Base-by-base conservation (phyloP, 2,797 vertebrate genomes). In the Melopsittacus undulatus region DNA sequence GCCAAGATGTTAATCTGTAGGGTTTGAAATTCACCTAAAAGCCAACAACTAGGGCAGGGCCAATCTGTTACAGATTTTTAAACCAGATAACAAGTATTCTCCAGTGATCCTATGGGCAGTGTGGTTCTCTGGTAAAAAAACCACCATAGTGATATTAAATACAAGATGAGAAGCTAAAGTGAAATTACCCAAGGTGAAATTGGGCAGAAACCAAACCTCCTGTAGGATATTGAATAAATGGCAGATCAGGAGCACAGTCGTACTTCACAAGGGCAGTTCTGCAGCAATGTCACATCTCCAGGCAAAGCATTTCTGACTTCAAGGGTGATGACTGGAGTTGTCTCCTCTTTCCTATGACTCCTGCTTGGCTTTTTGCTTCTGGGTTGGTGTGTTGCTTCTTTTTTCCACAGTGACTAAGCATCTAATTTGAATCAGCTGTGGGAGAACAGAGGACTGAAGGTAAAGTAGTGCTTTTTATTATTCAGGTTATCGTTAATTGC, bases 391-490 rank as follows among this genome's bases (percentile, higher is more conserved):
- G 49, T 56, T 32, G n/a, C 7, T 24, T 77, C 45, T 70, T 77
- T 52, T n/a, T 13, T 10, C 18, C 32, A 69, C 32, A 67, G 30
- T 91, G 84, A 93, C 72, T 93, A 89, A 93, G 82, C 78, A 89
- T 85, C 78, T 76, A 56, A 89, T 89, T 93, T 91, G 75, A 93
- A 91, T 89, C 72, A 91, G 9, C 87, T 63, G 36, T 42, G 84
- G 83, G 70, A 94, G 62, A 82, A 51, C 87, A 83, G 68, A 91
- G 64, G 79, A 76, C 32, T 66, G 52, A 92, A 94, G 95, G 91
- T 97, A 91, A 96, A 83, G 89, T 64, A 88, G 61, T 66, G 76
- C 61, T 95, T 96, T 63, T 75, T 83, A 86, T 95, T 95, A 96
- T 90, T 90, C 94, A 94, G 83, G 86, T 83, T 95, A 80, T 92